phyloP scores from a whole-genome alignment of 2,113 vertebrate species.

The Prinia subflava region DNA sequence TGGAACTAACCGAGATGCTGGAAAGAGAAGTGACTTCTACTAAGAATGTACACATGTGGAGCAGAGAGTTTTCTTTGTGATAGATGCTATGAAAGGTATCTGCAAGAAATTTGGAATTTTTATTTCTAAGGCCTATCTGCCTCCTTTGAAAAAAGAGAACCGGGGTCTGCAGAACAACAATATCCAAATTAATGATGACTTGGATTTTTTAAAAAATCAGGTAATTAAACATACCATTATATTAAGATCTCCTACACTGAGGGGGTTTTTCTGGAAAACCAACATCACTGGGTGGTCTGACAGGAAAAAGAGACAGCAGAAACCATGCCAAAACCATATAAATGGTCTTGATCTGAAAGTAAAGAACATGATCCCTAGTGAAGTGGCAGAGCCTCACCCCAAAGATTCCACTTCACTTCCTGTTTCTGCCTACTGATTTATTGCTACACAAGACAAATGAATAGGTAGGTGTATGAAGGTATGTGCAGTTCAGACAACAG shows the following conservation, averaged over 20 bases:
- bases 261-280: background rate
- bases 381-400: background rate
- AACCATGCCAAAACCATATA: background rate
- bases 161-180: background rate
- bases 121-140: background rate
- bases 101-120: background rate
- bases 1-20: background rate
- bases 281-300: background rate
- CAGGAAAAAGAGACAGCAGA: background rate
- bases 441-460: constrained; percentile 27
- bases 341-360: background rate
- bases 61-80: background rate
- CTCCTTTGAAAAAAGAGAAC: background rate
- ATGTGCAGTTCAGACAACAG: background rate
- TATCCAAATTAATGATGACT: background rate
- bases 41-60: background rate
- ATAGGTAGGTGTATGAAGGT: constrained; percentile 1
- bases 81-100: background rate
- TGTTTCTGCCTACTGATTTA: constrained; percentile 24
- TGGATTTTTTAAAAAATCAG: background rate
- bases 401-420: background rate
- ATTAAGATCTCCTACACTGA: background rate
- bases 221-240: background rate
- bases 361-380: background rate
- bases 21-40: background rate